phyloP scores from a whole-genome alignment of 1,140 invertebrate species.

The Aphelinus certus region DNA sequence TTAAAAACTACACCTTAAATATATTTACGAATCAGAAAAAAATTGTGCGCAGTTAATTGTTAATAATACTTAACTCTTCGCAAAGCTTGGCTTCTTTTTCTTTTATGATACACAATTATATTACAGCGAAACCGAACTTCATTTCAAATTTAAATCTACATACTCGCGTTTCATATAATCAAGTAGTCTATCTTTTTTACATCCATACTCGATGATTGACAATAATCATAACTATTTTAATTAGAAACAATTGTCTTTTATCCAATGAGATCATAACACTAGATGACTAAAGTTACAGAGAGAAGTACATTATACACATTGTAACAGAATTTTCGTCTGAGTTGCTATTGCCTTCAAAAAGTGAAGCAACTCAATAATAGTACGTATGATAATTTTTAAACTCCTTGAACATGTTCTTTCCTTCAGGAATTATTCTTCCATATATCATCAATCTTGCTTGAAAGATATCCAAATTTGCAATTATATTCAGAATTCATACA shows the following conservation, averaged over 20 bases:
- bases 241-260: constrained; percentile 49
- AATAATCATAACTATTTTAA: constrained; percentile 40
- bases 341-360: constrained; percentile 42
- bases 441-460: too few species aligned
- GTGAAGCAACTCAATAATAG: constrained; percentile 31
- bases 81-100: constrained; percentile 26
- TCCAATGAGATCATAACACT: constrained; percentile 57
- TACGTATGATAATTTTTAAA: constrained; percentile 39
- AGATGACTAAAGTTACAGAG: constrained; percentile 44
- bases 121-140: constrained; percentile 36
- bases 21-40: constrained; percentile 3
- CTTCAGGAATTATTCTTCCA: too few species aligned
- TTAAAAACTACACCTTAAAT: constrained; percentile 29
- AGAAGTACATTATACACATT: constrained; percentile 35
- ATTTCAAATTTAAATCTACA: constrained; percentile 27
- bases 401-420: constrained; percentile 36
- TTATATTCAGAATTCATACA: neutral
- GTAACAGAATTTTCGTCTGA: constrained; percentile 38
- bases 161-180: constrained; percentile 22
- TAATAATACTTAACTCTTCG: constrained; percentile 39
- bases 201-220: constrained; percentile 45
- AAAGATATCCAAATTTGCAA: constrained; percentile 1
- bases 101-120: constrained; percentile 35
- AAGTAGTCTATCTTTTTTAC: constrained; percentile 46
- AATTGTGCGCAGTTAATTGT: constrained; percentile 37